Conservation (phyloP, 1,140 invertebrate species). For the Caenorhabditis brenneri region DNA sequence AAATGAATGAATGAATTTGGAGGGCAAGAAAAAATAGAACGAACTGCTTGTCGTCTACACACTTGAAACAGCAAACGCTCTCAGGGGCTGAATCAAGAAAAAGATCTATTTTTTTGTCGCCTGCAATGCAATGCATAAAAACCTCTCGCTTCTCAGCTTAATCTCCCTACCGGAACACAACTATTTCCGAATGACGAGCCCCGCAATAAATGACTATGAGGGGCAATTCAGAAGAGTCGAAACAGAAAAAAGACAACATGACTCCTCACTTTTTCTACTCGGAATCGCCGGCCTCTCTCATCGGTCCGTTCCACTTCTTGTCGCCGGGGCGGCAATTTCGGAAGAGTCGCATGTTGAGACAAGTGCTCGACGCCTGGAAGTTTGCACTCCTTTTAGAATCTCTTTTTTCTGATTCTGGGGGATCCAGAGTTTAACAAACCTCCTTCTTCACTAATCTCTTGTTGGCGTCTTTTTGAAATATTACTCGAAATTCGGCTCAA, state of each 20-base stretch:
- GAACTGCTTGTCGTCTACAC: no score
- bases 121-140: not conserved
- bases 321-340: conserved; percentile 1
- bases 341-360: conserved; percentile 17
- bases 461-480: not conserved
- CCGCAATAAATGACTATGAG: not conserved
- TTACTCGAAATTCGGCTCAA: conserved; percentile 1
- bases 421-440: not conserved
- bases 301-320: not conserved
- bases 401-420: not conserved
- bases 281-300: not conserved
- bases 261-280: conserved; percentile 12
- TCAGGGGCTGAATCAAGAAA: not conserved
- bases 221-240: not conserved
- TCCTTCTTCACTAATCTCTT: not conserved
- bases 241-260: not conserved
- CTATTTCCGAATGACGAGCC: not conserved
- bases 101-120: not conserved
- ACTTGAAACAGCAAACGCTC: not conserved
- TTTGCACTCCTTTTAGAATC: not conserved
- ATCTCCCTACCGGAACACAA: not conserved
- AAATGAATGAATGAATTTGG: not conserved
- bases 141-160: not conserved
- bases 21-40: not conserved
- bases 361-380: conserved; percentile 9